Evolutionary conservation across 2,888 invertebrate genomes (phyloP).

Genomic region (Stenolophus ochropezus): DNA sequence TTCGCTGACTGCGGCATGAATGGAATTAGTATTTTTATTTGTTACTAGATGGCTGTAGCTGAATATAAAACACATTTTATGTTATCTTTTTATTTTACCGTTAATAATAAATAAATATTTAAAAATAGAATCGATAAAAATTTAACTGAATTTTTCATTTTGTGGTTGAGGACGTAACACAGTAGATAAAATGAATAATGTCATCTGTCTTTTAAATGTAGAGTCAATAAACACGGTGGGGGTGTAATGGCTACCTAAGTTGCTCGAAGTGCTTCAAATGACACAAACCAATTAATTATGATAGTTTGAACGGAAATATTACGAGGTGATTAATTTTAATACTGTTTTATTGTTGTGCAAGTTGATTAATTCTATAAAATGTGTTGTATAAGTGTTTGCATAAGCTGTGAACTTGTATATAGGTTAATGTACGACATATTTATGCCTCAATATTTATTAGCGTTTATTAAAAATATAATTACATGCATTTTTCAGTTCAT

Average conservation of each 20-base stretch:
- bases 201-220: constrained; percentile 45
- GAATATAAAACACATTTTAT: constrained; percentile 32
- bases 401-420: constrained; percentile 48
- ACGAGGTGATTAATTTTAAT: constrained; percentile 66
- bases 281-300: constrained; percentile 63
- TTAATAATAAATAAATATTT: constrained; percentile 24
- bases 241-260: constrained; percentile 73
- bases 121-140: constrained; percentile 5
- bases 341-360: not conserved
- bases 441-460: constrained; percentile 53
- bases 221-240: constrained; percentile 67
- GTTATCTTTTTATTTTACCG: constrained; percentile 32
- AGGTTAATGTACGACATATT: constrained; percentile 60
- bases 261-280: constrained; percentile 69
- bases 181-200: constrained; percentile 28
- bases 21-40: not conserved
- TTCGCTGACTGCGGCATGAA: constrained; percentile 11
- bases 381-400: constrained; percentile 43
- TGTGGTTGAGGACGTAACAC: not conserved
- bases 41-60: constrained; percentile 3
- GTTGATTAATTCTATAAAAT: constrained; percentile 21
- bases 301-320: constrained; percentile 60
- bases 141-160: constrained; percentile 5
- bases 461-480: constrained; percentile 46
- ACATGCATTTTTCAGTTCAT: constrained; percentile 7